These are phyloP conservation scores for Otis tarda DNA, from an alignment of 2,113 vertebrate species.

Conservation along the genomic window DNA sequence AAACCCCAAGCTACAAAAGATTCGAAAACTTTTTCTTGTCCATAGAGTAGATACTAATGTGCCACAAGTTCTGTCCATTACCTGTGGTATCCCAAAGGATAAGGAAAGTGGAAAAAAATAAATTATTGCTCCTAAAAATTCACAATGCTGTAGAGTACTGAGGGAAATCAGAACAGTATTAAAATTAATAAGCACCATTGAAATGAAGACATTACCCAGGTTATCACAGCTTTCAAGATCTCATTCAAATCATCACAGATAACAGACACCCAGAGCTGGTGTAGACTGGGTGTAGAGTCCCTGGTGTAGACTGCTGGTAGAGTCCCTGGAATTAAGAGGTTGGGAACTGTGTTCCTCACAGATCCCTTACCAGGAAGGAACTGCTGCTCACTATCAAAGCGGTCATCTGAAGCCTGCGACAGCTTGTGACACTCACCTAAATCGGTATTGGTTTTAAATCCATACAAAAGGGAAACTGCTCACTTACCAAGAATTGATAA, in stretches of 20 bases:
- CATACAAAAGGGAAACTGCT: background rate
- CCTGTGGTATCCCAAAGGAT: background rate
- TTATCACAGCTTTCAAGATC: background rate
- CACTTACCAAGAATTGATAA: rapidly evolving
- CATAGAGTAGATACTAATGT: rapidly evolving
- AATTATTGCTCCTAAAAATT: background rate
- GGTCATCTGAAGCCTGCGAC: background rate
- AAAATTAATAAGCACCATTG: background rate
- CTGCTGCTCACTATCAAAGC: background rate
- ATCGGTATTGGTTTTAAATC: background rate
- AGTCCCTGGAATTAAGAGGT: background rate
- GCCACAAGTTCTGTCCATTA: background rate
- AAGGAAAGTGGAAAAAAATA: background rate
- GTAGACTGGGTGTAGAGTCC: no score
- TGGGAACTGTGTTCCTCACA: background rate
- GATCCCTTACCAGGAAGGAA: background rate
- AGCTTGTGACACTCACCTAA: background rate
- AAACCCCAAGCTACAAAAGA: background rate
- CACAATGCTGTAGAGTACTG: background rate
- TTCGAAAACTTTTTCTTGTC: background rate
- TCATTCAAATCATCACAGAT: background rate
- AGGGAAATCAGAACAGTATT: background rate
- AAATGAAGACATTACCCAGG: background rate
- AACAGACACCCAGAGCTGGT: background rate
- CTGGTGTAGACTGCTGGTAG: no score